Conservation (phyloP, 1,140 invertebrate genomes). For the Drosophila navojoa region DNA sequence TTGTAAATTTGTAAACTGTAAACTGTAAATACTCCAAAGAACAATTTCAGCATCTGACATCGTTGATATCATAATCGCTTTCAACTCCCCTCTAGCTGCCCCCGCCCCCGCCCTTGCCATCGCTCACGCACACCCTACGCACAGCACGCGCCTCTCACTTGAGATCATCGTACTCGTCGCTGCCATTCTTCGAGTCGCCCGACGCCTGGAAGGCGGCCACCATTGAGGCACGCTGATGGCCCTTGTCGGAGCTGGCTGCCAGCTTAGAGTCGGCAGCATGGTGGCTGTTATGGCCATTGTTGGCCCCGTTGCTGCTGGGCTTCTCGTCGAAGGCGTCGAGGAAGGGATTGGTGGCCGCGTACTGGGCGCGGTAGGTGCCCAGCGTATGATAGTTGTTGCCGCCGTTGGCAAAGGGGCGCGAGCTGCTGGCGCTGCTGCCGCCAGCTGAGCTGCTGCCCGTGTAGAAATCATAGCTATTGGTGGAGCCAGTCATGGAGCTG, state of each 20-base stretch:
- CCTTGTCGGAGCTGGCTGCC: constrained; percentile 30
- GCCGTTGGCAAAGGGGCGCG: constrained; percentile 67
- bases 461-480: constrained; percentile 82
- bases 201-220: constrained; percentile 75
- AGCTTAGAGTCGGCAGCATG: constrained; percentile 51
- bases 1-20: constrained; percentile 71
- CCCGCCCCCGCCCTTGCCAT: neutral
- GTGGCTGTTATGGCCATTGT: constrained; percentile 40
- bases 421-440: constrained; percentile 44
- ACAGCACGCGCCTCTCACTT: constrained; percentile 53
- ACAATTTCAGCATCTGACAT: constrained; percentile 64
- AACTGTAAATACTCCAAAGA: constrained; percentile 80
- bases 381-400: constrained; percentile 82
- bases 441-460: constrained; percentile 47
- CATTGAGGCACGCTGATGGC: constrained; percentile 65
- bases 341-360: constrained; percentile 83
- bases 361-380: constrained; percentile 81
- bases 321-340: constrained; percentile 78
- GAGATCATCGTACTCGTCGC: constrained; percentile 81
- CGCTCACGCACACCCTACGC: constrained; percentile 2
- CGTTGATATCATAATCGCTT: constrained; percentile 2
- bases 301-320: constrained; percentile 52
- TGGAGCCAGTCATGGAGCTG: constrained; percentile 82
- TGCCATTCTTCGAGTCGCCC: constrained; percentile 80
- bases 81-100: neutral